phyloP scores from a whole-genome alignment of 2,888 invertebrate genomes.

The Lithophane semibrunnea region DNA sequence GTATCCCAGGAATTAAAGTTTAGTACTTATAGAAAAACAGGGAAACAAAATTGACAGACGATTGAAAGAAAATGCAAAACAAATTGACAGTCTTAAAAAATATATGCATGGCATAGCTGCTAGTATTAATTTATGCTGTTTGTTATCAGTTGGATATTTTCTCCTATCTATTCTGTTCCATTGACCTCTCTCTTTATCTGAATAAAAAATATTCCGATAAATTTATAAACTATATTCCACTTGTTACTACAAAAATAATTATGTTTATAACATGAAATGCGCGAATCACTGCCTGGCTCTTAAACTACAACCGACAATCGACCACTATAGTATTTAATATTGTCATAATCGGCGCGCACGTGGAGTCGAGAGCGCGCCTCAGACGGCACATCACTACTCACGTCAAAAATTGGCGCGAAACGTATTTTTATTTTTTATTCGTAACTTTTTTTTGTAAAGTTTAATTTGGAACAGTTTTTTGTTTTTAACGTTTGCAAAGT shows the following conservation, averaged over 20 bases:
- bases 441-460: constrained; percentile 24
- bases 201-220: constrained; percentile 20
- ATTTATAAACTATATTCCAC: neutral
- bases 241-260: neutral
- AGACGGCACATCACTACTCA: constrained; percentile 62
- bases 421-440: constrained; percentile 41
- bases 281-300: constrained; percentile 31
- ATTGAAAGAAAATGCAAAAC: too few species aligned
- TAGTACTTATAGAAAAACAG: too few species aligned
- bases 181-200: constrained; percentile 34
- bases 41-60: too few species aligned
- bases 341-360: constrained; percentile 70
- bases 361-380: constrained; percentile 71
- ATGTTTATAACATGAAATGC: constrained; percentile 31
- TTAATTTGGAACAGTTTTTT: constrained; percentile 11
- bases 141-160: constrained; percentile 16
- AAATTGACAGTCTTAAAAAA: neutral
- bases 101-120: neutral
- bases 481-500: neutral
- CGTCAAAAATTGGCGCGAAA: constrained; percentile 74
- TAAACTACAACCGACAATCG: constrained; percentile 51
- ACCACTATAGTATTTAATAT: constrained; percentile 70
- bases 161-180: constrained; percentile 19
- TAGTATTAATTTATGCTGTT: constrained; percentile 3
- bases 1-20: too few species aligned